These are phyloP conservation scores for Pantherophis guttatus DNA, from an alignment of 2,113 vertebrate species.

Conservation along the genomic window DNA sequence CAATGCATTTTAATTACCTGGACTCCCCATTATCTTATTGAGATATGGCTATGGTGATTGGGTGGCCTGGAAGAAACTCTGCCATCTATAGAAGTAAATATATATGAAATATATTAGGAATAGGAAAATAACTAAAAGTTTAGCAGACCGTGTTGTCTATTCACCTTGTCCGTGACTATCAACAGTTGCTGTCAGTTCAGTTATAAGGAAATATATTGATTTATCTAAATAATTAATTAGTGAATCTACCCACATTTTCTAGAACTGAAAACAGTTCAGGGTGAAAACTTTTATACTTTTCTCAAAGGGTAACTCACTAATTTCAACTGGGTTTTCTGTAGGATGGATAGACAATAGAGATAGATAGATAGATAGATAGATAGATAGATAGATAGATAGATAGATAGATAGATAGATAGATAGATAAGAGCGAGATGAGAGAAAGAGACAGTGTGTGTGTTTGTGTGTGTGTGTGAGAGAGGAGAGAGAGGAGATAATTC, in stretches of 20 bases:
- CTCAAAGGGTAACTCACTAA: neutral
- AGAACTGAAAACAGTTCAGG: constrained; percentile 2
- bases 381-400: no score
- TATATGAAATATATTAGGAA: neutral
- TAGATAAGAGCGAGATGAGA: no score
- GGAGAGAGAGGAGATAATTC: neutral
- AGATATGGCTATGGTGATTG: neutral
- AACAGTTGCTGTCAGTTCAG: neutral
- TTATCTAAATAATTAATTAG: constrained; percentile 3
- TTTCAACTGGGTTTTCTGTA: neutral
- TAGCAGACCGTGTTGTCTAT: neutral
- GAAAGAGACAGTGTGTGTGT: no score
- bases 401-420: no score
- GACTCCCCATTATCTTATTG: neutral
- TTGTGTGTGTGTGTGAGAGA: no score
- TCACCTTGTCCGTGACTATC: neutral
- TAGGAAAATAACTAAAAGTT: neutral
- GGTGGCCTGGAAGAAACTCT: neutral
- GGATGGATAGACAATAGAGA: neutral
- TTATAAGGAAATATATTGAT: neutral
- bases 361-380: no score
- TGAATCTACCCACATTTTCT: constrained; percentile 3
- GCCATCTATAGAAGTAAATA: neutral
- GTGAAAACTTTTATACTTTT: neutral
- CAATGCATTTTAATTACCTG: neutral